Evolutionary conservation across 2,888 invertebrate genomes (phyloP), one percentile per base, ranked within the genome.

Genomic region (Chloroclystis v-ata): DNA sequence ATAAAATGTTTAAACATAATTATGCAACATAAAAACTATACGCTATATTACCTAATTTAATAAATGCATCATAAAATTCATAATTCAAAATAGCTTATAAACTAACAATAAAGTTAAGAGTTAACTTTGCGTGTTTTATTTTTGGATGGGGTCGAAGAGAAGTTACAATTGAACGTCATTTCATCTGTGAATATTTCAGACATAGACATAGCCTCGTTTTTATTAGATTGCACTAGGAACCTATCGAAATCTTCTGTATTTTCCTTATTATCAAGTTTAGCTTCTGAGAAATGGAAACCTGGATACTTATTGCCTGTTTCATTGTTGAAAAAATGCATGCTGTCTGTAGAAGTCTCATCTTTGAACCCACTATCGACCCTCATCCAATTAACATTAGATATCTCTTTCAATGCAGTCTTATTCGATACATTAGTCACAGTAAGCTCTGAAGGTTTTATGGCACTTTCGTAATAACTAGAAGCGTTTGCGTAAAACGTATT

Each of bases 401-500:
- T 80, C 60, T 85, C 85, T 60, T 78, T 84, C 47, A 85, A 67
- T 12, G 69, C 81, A 49, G 68, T 72, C 54, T 77, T 76, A 51
- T 56, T 74, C 1, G 78, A 72, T 42, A 67, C 41, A 52, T 75
- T 75, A 16, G 82, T 82, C 33, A 84, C 75, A 14, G 85, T 86
- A 54, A 86, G 57, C 61, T 85, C 86, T n/a, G 85, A 85, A 26
- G 84, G 84, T 67, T 84, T 85, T 80, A 86, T 86, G 75, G 85
- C 83, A 78, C 86, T 83, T 65, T 85, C 84, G 47, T 86, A 86
- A 56, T 85, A 85, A 72, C 86, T 85, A 60, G 84, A 84, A 29
- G 79, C 80, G 56, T 82, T 82, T 5, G 69, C 67, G 61, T 77
- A 84, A 47, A 82, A 84, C 4, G 83, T 84, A 37, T 83, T 80